Base-by-base conservation (phyloP, 2,113 vertebrate species). In the Andinoacara biseriatus region DNA sequence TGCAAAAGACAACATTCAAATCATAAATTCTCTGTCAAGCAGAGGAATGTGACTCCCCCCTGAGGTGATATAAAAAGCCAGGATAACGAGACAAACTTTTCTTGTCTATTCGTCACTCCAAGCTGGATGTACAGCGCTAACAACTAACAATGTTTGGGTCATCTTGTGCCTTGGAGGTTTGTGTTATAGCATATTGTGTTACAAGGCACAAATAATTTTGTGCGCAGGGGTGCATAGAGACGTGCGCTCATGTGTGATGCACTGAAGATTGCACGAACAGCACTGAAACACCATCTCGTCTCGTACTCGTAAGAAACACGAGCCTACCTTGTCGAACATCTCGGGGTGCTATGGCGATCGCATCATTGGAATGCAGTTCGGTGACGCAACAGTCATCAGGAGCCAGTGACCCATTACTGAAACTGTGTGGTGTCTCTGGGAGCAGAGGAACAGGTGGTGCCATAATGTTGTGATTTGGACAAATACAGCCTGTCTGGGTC, bases 401-500 rank as follows among this genome's bases (percentile, higher is more conserved):
- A 61, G 95, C 87, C 77, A 93, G 89, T 62, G 96, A 95, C n/a
- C 96, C 96, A 22, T 96, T 96, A 61, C 96, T 92, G 89, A 96
- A 95, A 81, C 95, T 96, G 58, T 93, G 94, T 1, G 95, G 96
- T 3, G 94, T 95, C 78, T 93, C 95, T 0, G 96, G 95, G 9
- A 95, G 87, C 58, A 95, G 56, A 0, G 95, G 93, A 14, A 94
- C 58, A 0, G 96, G 95, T 0, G 94, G 92, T 0, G 83, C 92
- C 91, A 93, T 89, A 88, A 92, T 94, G 85, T 94, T 94, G 87
- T 93, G 93, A 77, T 97, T 97, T 0, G 96, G 97, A 89, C 98
- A 99, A 81, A 96, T 96, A 88, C 98, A 99, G 74, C 98, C 97
- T 0, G 97, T 97, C 85, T 99, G 97, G 46, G 97, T 97, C 87